Evolutionary conservation across 2,113 vertebrate genomes (phyloP).

Genomic region (Peromyscus leucopus): DNA sequence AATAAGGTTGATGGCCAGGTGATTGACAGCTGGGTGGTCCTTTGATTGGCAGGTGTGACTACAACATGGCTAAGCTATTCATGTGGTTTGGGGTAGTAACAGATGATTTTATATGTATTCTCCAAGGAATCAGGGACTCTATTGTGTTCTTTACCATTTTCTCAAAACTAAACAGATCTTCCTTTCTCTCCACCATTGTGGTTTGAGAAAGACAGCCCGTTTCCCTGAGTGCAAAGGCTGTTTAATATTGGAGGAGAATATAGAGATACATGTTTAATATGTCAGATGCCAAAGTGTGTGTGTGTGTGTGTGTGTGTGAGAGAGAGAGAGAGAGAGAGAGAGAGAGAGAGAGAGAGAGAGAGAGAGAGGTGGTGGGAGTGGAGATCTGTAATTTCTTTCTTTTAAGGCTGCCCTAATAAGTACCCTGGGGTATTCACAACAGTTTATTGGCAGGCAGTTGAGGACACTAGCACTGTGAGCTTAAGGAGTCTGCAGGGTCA

Average conservation of each 20-base stretch:
- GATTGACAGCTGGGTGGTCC: background rate
- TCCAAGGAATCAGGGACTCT: background rate
- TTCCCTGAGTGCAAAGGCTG: background rate
- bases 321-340: background rate
- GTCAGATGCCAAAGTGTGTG: background rate
- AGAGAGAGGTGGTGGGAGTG: too few species aligned
- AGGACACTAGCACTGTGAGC: background rate
- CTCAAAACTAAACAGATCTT: background rate
- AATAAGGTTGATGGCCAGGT: background rate
- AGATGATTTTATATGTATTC: background rate
- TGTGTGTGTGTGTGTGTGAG: too few species aligned
- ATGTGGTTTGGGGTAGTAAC: background rate
- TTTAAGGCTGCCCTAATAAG: background rate
- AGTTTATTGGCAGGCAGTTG: background rate
- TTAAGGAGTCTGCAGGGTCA: background rate
- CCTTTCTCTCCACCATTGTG: background rate
- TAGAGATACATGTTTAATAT: background rate
- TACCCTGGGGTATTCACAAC: background rate
- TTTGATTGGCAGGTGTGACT: background rate
- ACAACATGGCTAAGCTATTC: background rate
- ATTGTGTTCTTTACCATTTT: background rate
- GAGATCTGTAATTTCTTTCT: background rate
- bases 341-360: background rate
- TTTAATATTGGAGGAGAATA: background rate
- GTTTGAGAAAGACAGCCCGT: background rate